Base-by-base conservation (phyloP, 2,888 invertebrate genomes). In the Chymomyza caudatula region DNA sequence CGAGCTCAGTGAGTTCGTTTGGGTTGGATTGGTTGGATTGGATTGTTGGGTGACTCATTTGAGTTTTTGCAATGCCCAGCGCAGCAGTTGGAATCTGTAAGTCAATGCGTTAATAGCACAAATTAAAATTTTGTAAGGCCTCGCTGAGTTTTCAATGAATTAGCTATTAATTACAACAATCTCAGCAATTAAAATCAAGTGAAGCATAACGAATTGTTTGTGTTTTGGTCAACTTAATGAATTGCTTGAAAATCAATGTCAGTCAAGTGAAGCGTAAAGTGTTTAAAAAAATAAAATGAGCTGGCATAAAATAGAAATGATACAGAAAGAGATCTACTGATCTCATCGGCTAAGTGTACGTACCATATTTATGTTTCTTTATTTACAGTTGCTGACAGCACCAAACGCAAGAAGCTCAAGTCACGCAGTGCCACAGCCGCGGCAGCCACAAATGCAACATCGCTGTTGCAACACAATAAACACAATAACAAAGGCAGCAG, bases 361-460 rank as follows among this genome's bases (percentile, higher is more conserved):
- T 47, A 47, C 2, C 47, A 42, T 1, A 19, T 44, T 37, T 47
- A n/a, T 67, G 37, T n/a, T 49, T 62, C 13, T 25, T 43, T 20
- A 51, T 43, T 77, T 74, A 8, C 65, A 83, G 87, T 73, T 74
- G 69, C 69, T 57, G 90, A 90, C 54, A 78, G 74, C 56, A 85
- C 78, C 62, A 90, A 90, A 74, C 89, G 90, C 17, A 89, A 89
- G 76, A 90, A 90, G 69, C 73, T 89, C 8, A 90, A 90, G 78
- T 87, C 88, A 58, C 89, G 90, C 69, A 89, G 84, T 68, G 77
- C 87, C 54, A 65, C 85, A 55, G 66, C 78, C 44, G 67, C 85
- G 1, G 17, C 74, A 60, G 1, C 68, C 11, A 4, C 57, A 13
- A 20, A 68, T n/a, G 44, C 66, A 29, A 55, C 70, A 25, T 29